Base-by-base conservation (phyloP, 2,113 vertebrate genomes). In the Syngnathoides biaculeatus region DNA sequence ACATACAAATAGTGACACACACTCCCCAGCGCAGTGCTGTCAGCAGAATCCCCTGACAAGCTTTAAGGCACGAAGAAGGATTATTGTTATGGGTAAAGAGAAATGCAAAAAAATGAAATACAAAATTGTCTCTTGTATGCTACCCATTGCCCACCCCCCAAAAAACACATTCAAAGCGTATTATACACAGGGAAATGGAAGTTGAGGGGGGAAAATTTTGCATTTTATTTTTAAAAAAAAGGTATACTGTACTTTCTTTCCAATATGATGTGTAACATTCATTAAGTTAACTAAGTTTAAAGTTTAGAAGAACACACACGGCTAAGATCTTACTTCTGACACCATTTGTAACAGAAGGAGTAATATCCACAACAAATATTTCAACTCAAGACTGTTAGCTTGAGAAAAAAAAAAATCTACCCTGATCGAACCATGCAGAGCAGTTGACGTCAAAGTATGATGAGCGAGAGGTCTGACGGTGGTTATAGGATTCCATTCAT, bases 21-120 rank as follows among this genome's bases (percentile, higher is more conserved):
- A 64, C 81, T 69, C 69, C 73, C 60, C 67, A 78, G 66, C 69
- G 64, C 82, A 63, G 69, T 76, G 82, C 85, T 87, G 85, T 84
- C 87, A 88, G 86, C 80, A 82, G 65, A 85, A 74, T 86, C 82
- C 74, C 81, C 76, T 79, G 87, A 91, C 85, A 84, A 83, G 78
- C 82, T 84, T 86, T 84, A 84, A 78, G 79, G 60, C 74, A 78
- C 79, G 78, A 80, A 79, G 82, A 77, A 80, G 80, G 74, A 79
- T 81, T 77, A 71, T 86, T 87, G 86, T 82, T 86, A 77, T 83
- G 81, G 79, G 77, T 81, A 73, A 84, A 77, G 70, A 74, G 83
- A 87, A 87, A 85, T 38, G 67, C 69, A 38, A 74, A 68, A 76
- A 75, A 79, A 84, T 82, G n/a, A 83, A 77, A 86, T 72, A 24